Base-by-base conservation (phyloP, 2,888 invertebrate species). In the Eumerus sabulonum region DNA sequence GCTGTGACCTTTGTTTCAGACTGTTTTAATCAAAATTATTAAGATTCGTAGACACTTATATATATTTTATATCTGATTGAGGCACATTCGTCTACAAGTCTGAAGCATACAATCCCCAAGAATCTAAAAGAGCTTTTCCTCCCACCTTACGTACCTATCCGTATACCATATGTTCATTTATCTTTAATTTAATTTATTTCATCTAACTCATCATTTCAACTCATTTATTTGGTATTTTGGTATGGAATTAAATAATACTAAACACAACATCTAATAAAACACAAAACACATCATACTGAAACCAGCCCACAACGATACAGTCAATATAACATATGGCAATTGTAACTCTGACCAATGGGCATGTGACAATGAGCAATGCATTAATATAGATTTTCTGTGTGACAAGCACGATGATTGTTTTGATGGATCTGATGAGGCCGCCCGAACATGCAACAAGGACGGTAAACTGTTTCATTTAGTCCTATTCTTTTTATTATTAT, bases 301-400 rank as follows among this genome's bases (percentile, higher is more conserved):
- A 53, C 35, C 45, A 62, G 77, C 48, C 35, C 57, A 56, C 44
- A 73, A 79, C 48, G 73, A 79, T 17, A 79, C 73, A 70, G 48
- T 47, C 51, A 74, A 81, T 54, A 71, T 64, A 16, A 66, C 59
- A 17, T 48, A 66, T 64, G 66, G 63, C 66, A 51, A 57, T 67
- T 88, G 88, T 81, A 83, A 64, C 47, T 9, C 68, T 36, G 66
- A 90, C 84, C 90, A 89, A 79, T 93, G 92, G 91, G 90, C 90
- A 86, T 94, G 94, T 89, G 90, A 90, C 84, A 92, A 91, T 87
- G 91, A 91, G 85, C 87, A 90, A 86, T 93, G 93, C 89, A 92
- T 93, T 83, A 90, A 91, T 83, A 86, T 85, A 84, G 88, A 88
- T 76, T 90, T 90, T 85, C 87, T 90, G 83, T 93, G 94, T 88